Evolutionary conservation across 1,140 invertebrate species (phyloP), one percentile per base, ranked within the genome.

Genomic region (Dreissena rostriformis): DNA sequence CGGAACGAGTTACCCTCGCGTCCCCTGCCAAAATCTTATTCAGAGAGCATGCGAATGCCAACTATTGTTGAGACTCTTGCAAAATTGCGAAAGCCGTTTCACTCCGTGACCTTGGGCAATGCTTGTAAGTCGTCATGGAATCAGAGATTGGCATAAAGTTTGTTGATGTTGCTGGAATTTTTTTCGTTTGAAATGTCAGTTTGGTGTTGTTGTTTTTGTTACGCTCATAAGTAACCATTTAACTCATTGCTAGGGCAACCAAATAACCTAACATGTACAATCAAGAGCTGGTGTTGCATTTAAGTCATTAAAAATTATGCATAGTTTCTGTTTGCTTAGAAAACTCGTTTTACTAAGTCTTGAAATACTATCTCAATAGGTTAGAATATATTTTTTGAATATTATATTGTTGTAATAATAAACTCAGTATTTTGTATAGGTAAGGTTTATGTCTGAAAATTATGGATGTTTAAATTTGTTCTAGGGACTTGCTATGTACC

Each of bases 41-140:
- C 72, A 17, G 81, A 83, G n/a, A 66, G 71, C 51, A 75, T 83
- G 72, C 73, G 74, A 75, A 83, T 83, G 81, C 81, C 81, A 55
- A 83, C 81, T 14, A 83, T 83, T 55, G 81, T 70, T 28, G 81
- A 83, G 57, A 83, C 81, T 29, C 61, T 83, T 28, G 72, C 81
- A 29, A 83, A 76, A 76, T 52, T 83, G 61, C 74, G 75, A 70
- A 75, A 73, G 51, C n/a, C 79, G 12, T 81, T 72, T 26, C 79
- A 81, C 39, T 81, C 79, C 51, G 79, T 81, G 24, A 81, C 79
- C 6, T 70, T 81, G 11, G 79, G 79, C 15, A 81, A 81, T 51
- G 79, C 79, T 63, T 81, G 79, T 81, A 81, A 81, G 79, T 81
- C 72, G 49, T 26, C 70, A 63, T 63, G 61, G 68, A 28, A 70